phyloP scores from a whole-genome alignment of 2,797 vertebrate species.

The Pelodytes ibericus region DNA sequence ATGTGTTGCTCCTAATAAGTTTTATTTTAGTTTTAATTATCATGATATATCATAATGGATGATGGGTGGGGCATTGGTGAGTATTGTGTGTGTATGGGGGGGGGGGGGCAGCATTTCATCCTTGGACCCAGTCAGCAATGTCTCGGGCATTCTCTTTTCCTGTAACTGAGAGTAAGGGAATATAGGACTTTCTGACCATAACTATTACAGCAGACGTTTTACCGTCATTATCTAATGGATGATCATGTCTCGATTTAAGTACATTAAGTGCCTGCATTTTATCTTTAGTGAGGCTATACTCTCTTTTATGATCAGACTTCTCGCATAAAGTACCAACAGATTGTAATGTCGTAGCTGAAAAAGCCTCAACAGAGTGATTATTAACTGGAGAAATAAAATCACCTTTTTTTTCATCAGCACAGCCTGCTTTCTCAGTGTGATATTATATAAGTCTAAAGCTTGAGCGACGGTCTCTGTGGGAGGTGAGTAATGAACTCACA shows the following conservation, averaged over 20 bases:
- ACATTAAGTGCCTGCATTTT: neutral
- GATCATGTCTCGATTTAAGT: neutral
- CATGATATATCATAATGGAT: too few species aligned
- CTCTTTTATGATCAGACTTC: neutral
- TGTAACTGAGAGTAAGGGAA: too few species aligned
- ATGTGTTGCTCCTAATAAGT: too few species aligned
- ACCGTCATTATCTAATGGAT: neutral
- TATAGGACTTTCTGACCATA: too few species aligned
- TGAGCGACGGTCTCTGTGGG: slow-evolving; percentile 19
- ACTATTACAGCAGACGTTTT: neutral
- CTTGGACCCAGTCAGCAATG: too few species aligned
- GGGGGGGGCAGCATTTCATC: too few species aligned
- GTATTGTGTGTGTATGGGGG: too few species aligned
- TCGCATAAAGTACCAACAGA: neutral
- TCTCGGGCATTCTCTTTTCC: too few species aligned
- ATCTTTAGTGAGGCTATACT: neutral
- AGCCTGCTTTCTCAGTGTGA: slow-evolving; percentile 10
- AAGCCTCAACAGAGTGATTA: slow-evolving; percentile 12
- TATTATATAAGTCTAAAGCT: neutral
- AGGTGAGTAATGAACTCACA: slow-evolving; percentile 26
- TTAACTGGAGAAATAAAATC: slow-evolving; percentile 1
- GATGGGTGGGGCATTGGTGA: too few species aligned
- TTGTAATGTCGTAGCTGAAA: neutral
- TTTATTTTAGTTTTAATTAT: too few species aligned
- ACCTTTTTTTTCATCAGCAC: neutral